Percentiles rank a stretch among this genome's conserved stretches.
These are phyloP conservation scores for Grammomys surdaster DNA, from an alignment of 2,113 vertebrate species.

Conservation along the genomic window DNA sequence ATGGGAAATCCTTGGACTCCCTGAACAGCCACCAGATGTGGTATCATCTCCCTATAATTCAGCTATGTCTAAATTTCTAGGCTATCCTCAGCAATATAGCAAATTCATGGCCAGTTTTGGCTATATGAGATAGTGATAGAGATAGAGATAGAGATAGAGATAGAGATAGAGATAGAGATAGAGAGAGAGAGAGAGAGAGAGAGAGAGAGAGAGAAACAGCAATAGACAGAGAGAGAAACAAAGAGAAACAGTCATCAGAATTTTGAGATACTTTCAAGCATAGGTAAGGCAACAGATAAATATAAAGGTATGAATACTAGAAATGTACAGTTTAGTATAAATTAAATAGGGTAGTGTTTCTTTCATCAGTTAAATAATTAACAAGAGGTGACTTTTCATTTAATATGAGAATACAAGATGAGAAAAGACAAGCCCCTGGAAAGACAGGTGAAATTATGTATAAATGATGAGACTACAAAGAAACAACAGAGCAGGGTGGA, in stretches of 20 bases:
- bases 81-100: neutral
- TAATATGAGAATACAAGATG: neutral
- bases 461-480: neutral
- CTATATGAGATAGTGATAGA: neutral
- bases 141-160: neutral
- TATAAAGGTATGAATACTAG: neutral
- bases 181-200: neutral
- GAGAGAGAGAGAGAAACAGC: neutral
- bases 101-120: neutral
- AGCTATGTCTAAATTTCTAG: no score
- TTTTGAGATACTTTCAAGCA: neutral
- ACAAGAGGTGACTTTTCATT: neutral
- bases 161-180: rapidly evolving
- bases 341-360: neutral
- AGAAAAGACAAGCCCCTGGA: neutral
- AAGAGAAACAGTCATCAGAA: neutral
- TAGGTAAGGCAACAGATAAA: neutral
- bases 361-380: neutral
- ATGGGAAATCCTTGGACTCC: neutral
- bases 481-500: neutral
- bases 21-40: neutral
- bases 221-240: no score
- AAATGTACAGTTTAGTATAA: neutral
- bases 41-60: neutral
- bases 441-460: neutral